phyloP scores from a whole-genome alignment of 1,140 invertebrate species.

The Orchesella cincta region DNA sequence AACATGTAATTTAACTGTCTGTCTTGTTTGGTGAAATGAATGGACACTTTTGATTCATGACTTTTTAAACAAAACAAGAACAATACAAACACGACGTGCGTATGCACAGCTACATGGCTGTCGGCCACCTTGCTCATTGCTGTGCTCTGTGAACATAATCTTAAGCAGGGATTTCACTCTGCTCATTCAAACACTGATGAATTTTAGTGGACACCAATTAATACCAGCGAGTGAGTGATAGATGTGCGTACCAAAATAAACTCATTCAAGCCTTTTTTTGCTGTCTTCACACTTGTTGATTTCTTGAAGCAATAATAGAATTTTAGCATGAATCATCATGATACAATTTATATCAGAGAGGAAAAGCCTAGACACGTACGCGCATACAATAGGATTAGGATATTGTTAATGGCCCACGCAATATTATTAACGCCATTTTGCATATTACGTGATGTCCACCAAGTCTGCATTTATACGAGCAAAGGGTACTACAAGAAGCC shows the following conservation, averaged over 20 bases:
- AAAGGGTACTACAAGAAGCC: no score
- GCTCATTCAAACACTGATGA: no score
- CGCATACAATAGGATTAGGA: not conserved
- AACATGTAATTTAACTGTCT: not conserved
- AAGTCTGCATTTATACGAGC: no score
- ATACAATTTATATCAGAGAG: conserved; percentile 15
- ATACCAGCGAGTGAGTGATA: no score
- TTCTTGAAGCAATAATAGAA: not conserved
- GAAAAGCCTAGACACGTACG: not conserved
- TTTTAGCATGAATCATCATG: conserved; percentile 15
- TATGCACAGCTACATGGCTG: conserved; percentile 7
- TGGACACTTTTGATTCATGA: conserved; percentile 13
- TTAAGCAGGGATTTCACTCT: no score
- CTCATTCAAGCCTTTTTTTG: not conserved
- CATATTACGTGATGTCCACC: no score
- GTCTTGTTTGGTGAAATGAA: conserved; percentile 2
- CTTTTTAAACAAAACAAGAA: not conserved
- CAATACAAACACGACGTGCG: not conserved
- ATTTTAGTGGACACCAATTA: no score
- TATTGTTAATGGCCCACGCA: not conserved
- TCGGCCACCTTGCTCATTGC: no score
- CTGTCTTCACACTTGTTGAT: conserved; percentile 1
- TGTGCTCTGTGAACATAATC: no score
- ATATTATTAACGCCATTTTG: no score
- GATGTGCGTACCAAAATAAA: not conserved